Percentiles rank a stretch among this genome's conserved stretches.
Evolutionary conservation across 2,888 invertebrate species (phyloP).

Genomic region (Drosophila heteroneura): DNA sequence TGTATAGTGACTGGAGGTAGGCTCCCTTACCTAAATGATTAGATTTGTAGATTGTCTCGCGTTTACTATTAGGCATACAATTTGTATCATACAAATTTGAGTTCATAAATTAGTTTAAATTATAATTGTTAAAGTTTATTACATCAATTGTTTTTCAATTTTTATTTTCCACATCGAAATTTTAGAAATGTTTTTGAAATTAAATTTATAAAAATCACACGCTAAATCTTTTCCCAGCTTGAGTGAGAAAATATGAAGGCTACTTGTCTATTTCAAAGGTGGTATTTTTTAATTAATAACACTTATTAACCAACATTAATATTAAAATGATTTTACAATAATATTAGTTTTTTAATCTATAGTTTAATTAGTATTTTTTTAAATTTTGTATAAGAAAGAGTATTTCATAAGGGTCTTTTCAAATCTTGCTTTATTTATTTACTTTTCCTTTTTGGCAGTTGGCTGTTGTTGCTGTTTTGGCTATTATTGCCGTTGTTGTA

Average conservation of each 20-base stretch:
- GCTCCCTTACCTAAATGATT: not conserved
- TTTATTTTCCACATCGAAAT: not conserved
- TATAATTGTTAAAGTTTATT: not conserved
- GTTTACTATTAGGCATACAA: not conserved
- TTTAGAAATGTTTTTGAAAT: not conserved
- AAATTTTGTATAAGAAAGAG: not conserved
- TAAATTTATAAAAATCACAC: no score
- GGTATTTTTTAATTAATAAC: no score
- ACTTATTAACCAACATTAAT: not conserved
- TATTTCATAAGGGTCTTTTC: not conserved
- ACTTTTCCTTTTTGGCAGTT: constrained; percentile 6
- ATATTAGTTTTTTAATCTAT: not conserved
- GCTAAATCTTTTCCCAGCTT: no score
- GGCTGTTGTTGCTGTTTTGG: constrained; percentile 28
- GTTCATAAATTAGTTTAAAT: not conserved
- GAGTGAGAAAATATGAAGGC: no score
- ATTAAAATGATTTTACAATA: not conserved
- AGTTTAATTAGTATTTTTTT: not conserved
- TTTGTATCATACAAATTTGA: not conserved
- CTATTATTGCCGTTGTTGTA: constrained; percentile 39
- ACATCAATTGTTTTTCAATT: not conserved
- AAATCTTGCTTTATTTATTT: not conserved
- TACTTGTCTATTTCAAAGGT: no score
- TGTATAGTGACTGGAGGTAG: not conserved
- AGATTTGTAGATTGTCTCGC: not conserved